Conservation (phyloP, 1,140 invertebrate species). For the Temnothorax nylanderi region DNA sequence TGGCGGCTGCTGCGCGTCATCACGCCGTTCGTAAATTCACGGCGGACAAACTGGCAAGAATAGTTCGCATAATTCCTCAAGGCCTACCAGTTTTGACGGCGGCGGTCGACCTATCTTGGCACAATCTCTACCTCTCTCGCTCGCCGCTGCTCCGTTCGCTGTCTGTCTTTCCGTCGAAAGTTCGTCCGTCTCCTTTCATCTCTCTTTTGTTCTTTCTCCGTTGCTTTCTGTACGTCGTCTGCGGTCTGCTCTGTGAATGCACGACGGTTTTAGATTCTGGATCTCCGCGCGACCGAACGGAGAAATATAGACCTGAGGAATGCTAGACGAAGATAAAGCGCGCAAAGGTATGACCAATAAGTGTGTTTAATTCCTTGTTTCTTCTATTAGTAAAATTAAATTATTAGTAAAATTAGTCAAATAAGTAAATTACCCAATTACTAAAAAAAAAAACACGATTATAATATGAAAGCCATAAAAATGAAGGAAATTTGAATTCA, state of each 20-base stretch:
- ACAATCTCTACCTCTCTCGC: slow-evolving; percentile 82
- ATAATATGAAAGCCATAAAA: neutral
- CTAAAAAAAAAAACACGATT: neutral
- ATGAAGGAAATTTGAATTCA: neutral
- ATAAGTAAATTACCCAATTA: too few species aligned
- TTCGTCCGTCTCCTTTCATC: slow-evolving; percentile 25
- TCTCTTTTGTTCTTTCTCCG: slow-evolving; percentile 33
- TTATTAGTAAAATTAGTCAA: neutral
- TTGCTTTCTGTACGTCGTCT: slow-evolving; percentile 41
- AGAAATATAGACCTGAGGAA: slow-evolving; percentile 34
- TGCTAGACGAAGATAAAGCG: slow-evolving; percentile 10
- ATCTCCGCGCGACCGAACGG: slow-evolving; percentile 36
- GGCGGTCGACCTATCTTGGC: slow-evolving; percentile 82
- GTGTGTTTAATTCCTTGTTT: neutral
- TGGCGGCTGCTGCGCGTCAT: slow-evolving; percentile 70
- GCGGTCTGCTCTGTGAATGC: slow-evolving; percentile 47
- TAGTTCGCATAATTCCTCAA: slow-evolving; percentile 86
- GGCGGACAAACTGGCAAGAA: slow-evolving; percentile 82
- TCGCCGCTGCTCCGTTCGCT: slow-evolving; percentile 57
- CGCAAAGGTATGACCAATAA: neutral
- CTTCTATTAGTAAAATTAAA: neutral
- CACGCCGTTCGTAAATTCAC: slow-evolving; percentile 82
- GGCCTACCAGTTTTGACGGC: slow-evolving; percentile 86
- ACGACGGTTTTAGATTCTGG: slow-evolving; percentile 53
- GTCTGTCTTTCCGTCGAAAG: slow-evolving; percentile 62